These are phyloP conservation scores for Anguilla japonica DNA, from an alignment of 2,113 vertebrate genomes.

Conservation along the genomic window DNA sequence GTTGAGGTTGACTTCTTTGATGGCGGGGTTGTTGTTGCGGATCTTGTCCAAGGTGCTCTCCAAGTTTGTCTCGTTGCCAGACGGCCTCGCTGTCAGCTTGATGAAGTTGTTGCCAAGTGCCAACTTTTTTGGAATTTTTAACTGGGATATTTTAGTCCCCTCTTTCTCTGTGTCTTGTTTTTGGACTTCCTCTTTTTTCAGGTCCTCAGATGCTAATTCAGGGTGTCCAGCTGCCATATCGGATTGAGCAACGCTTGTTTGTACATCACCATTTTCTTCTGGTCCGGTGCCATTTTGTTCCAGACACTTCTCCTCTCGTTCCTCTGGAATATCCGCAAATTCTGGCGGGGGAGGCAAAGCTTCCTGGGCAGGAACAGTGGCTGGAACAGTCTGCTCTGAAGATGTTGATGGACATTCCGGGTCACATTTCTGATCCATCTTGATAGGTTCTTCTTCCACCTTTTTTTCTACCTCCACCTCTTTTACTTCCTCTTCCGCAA, in stretches of 20 bases:
- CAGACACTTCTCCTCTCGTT: constrained; percentile 30
- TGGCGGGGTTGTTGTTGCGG: constrained; percentile 78
- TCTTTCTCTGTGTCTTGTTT: constrained; percentile 65
- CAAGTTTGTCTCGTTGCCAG: constrained; percentile 93
- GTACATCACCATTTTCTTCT: constrained; percentile 29
- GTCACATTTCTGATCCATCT: not conserved
- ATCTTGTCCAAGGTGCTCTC: constrained; percentile 85
- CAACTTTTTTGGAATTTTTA: constrained; percentile 85
- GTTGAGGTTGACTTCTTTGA: constrained; percentile 94
- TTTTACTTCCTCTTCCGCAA: constrained; percentile 30
- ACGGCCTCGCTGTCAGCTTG: constrained; percentile 89
- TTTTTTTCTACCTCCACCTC: constrained; percentile 56
- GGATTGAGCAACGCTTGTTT: constrained; percentile 15
- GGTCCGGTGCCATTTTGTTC: constrained; percentile 27
- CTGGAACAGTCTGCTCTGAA: constrained; percentile 1
- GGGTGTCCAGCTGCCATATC: constrained; percentile 35
- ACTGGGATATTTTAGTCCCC: constrained; percentile 81
- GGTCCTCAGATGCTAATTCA: constrained; percentile 19
- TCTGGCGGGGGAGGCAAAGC: constrained; percentile 23
- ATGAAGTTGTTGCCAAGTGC: constrained; percentile 79
- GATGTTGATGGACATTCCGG: not conserved
- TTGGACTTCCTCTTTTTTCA: constrained; percentile 37
- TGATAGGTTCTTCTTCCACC: constrained; percentile 17
- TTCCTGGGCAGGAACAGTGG: not conserved
- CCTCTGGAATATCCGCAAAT: constrained; percentile 21